Conservation (phyloP, 2,113 vertebrate genomes). For the Tetrax tetrax region DNA sequence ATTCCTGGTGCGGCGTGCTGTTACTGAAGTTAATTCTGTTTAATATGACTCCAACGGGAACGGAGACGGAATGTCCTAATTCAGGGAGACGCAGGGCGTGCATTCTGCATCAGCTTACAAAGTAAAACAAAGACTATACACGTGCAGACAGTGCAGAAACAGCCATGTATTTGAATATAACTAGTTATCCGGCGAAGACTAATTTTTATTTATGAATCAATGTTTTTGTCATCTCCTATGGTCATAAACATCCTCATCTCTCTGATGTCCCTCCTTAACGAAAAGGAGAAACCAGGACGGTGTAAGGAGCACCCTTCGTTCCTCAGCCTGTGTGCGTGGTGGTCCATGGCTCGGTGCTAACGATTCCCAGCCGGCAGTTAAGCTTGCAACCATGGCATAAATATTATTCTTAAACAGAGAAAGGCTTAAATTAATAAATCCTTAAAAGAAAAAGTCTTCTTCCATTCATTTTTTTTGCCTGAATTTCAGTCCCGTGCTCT, state of each 20-base stretch:
- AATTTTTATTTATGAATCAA: not conserved
- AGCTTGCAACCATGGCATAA: not conserved
- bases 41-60: not conserved
- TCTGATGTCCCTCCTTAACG: not conserved
- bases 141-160: not conserved
- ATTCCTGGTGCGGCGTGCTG: not conserved
- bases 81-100: not conserved
- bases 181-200: not conserved
- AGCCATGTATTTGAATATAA: accelerated
- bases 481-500: not conserved
- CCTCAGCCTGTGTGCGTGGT: accelerated
- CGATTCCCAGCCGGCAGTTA: not conserved
- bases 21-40: constrained; percentile 51
- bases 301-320: accelerated
- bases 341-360: not conserved
- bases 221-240: not conserved
- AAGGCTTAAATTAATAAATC: not conserved
- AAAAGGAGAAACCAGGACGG: not conserved
- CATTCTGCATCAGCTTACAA: not conserved
- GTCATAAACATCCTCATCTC: not conserved
- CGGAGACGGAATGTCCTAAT: not conserved
- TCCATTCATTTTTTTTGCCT: not conserved
- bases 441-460: not conserved
- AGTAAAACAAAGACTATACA: not conserved
- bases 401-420: not conserved